Conservation (phyloP, 1,140 invertebrate species). For the Drosophila ananassae region DNA sequence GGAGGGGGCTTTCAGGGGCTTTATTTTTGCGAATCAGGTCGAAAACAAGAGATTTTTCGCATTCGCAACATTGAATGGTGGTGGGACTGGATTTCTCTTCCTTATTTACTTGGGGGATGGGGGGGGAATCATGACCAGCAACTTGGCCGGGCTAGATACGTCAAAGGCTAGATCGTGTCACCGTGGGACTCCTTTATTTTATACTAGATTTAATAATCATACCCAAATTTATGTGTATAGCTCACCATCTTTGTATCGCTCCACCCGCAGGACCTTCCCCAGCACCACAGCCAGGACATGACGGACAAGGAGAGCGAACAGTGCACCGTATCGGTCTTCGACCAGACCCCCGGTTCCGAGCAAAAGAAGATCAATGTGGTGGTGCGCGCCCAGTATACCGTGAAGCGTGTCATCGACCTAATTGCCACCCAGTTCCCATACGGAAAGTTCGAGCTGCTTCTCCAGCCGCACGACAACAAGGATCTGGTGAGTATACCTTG, state of each 20-base stretch:
- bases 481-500: conserved; percentile 53
- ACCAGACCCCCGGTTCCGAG: conserved; percentile 84
- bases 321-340: conserved; percentile 86
- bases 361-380: conserved; percentile 84
- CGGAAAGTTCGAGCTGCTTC: conserved; percentile 85
- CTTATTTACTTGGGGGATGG: conserved; percentile 36
- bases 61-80: no score
- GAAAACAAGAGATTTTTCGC: conserved; percentile 52
- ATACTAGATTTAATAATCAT: neutral
- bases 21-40: conserved; percentile 73
- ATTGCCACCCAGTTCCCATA: conserved; percentile 85
- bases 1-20: conserved; percentile 10
- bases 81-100: conserved; percentile 21
- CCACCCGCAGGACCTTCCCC: conserved; percentile 14
- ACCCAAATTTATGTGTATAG: conserved; percentile 32
- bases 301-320: conserved; percentile 79
- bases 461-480: conserved; percentile 71
- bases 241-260: conserved; percentile 14
- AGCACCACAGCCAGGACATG: conserved; percentile 46
- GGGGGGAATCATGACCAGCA: conserved; percentile 17
- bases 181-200: conserved; percentile 7
- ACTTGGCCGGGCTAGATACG: conserved; percentile 22
- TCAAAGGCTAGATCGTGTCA: conserved; percentile 20
- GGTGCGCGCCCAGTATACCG: conserved; percentile 85
- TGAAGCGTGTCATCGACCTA: conserved; percentile 85